Percentiles rank a stretch among this genome's conserved stretches.
Conservation (phyloP, 2,113 vertebrate species). For the Dipodomys spectabilis region DNA sequence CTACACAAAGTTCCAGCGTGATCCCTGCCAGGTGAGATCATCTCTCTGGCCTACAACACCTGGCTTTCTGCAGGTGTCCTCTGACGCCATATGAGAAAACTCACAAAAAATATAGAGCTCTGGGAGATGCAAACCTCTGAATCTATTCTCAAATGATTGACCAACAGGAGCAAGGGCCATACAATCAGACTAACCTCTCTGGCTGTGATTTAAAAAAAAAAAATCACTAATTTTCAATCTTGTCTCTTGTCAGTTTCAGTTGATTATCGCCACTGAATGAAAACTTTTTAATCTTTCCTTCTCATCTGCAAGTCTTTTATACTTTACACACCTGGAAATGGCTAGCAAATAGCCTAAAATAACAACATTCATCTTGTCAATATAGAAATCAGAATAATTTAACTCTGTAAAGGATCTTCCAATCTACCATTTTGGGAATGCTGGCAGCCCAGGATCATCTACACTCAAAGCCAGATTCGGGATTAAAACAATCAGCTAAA, state of each 20-base stretch:
- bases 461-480: neutral
- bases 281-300: neutral
- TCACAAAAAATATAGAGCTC: neutral
- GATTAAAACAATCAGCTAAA: neutral
- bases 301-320: neutral
- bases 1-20: neutral
- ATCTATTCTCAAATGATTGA: neutral
- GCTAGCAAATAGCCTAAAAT: constrained; percentile 21
- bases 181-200: neutral
- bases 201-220: neutral
- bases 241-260: neutral
- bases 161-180: neutral
- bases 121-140: neutral
- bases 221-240: constrained; percentile 1
- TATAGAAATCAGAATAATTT: neutral
- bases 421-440: neutral
- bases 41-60: neutral
- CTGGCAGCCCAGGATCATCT: neutral
- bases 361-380: constrained; percentile 29
- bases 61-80: neutral
- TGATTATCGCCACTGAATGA: neutral
- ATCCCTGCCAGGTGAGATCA: neutral
- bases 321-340: neutral
- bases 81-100: neutral
- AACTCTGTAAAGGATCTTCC: neutral